These are phyloP conservation scores for Alaudala cheleensis DNA, from an alignment of 2,113 vertebrate genomes.

Conservation along the genomic window DNA sequence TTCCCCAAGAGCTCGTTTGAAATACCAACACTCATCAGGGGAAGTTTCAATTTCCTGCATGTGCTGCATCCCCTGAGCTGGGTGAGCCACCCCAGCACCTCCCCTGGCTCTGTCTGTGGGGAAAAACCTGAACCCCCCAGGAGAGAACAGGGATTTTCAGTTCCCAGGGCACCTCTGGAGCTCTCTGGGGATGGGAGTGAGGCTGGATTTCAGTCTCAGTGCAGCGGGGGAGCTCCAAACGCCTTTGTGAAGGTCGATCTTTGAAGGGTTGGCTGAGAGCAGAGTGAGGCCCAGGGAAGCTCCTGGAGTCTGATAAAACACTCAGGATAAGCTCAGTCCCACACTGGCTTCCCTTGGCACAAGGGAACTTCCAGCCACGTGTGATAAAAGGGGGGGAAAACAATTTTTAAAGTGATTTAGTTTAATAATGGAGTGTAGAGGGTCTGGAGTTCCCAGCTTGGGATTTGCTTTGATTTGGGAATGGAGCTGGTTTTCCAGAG, in stretches of 20 bases:
- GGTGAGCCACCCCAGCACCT: background rate
- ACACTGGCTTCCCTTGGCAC: background rate
- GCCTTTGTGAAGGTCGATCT: background rate
- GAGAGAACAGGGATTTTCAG: background rate
- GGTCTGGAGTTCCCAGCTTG: background rate
- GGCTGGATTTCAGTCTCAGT: background rate
- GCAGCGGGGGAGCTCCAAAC: background rate
- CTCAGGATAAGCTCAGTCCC: background rate
- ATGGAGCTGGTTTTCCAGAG: background rate
- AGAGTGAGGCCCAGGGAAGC: background rate
- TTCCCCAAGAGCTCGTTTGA: background rate
- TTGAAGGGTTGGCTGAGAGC: background rate
- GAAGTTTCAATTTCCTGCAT: background rate
- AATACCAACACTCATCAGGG: background rate
- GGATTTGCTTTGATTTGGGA: background rate
- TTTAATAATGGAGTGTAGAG: background rate
- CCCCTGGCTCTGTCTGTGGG: accelerated
- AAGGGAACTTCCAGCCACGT: background rate
- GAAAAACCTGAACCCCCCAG: background rate
- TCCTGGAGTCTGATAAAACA: background rate
- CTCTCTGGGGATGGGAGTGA: background rate
- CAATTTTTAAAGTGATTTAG: background rate
- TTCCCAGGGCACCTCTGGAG: background rate
- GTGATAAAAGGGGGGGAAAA: background rate
- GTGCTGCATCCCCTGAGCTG: accelerated